phyloP scores from a whole-genome alignment of 2,888 invertebrate species.

The Catotricha subobsoleta region DNA sequence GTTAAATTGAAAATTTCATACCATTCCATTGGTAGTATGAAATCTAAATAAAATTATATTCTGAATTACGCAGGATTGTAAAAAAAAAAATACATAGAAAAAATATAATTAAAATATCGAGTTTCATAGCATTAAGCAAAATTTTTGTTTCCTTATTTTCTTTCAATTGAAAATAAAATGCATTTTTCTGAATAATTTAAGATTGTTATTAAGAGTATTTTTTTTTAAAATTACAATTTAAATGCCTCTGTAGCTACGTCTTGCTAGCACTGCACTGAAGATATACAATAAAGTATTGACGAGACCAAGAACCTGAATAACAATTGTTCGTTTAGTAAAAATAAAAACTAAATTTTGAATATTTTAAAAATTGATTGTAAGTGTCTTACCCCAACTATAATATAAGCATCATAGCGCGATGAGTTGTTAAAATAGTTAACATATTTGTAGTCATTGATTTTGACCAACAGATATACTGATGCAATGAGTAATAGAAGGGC shows the following conservation, averaged over 20 bases:
- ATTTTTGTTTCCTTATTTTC: too few species aligned
- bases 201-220: neutral
- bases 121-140: too few species aligned
- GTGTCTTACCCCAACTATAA: slow-evolving; percentile 2
- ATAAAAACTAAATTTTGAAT: neutral
- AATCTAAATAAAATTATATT: too few species aligned
- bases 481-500: slow-evolving; percentile 54
- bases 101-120: too few species aligned
- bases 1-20: too few species aligned
- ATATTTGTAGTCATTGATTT: neutral
- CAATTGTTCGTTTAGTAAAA: neutral
- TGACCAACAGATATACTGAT: slow-evolving; percentile 27
- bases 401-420: neutral
- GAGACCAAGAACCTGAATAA: neutral
- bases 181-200: too few species aligned
- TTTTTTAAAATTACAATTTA: neutral
- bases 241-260: slow-evolving; percentile 1
- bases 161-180: too few species aligned
- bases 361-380: slow-evolving; percentile 1
- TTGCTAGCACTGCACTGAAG: slow-evolving; percentile 1
- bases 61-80: too few species aligned
- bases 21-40: too few species aligned
- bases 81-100: too few species aligned
- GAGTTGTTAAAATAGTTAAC: neutral
- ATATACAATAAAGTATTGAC: neutral